These are phyloP conservation scores for Hippocampus zosterae DNA, from an alignment of 2,113 vertebrate species.

Conservation along the genomic window DNA sequence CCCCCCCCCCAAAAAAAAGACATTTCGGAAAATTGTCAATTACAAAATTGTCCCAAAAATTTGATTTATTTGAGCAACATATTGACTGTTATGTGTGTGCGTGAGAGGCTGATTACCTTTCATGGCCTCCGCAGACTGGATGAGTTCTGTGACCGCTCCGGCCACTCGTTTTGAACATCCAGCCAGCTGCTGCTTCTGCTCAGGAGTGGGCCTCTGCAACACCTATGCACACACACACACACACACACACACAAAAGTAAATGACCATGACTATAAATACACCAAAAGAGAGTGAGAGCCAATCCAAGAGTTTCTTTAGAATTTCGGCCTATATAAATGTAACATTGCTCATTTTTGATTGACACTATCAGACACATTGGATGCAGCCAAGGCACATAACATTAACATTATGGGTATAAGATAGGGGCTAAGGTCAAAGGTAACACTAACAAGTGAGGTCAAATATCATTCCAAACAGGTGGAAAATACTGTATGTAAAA, in stretches of 20 bases:
- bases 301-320: not conserved
- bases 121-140: conserved; percentile 95
- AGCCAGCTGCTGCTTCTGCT: conserved; percentile 88
- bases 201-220: conserved; percentile 85
- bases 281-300: not conserved
- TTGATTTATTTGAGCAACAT: not conserved
- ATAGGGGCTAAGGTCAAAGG: too few relatives aligned
- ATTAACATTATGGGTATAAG: too few relatives aligned
- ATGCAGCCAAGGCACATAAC: too few relatives aligned
- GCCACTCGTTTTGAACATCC: conserved; percentile 89
- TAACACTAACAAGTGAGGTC: not conserved
- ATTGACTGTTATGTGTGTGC: not conserved
- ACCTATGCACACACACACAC: conserved; percentile 67
- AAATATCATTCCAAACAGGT: not conserved
- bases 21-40: too few relatives aligned
- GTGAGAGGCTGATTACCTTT: conserved; percentile 76
- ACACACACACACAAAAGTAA: not conserved
- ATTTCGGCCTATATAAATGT: not conserved
- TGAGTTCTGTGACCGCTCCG: conserved; percentile 90
- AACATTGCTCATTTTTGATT: too few relatives aligned
- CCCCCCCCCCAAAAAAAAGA: too few relatives aligned
- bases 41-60: not conserved
- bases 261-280: not conserved
- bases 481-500: not conserved
- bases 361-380: too few relatives aligned